These are phyloP conservation scores for Piscicola geometra DNA, from an alignment of 2,888 invertebrate species.

Conservation along the genomic window DNA sequence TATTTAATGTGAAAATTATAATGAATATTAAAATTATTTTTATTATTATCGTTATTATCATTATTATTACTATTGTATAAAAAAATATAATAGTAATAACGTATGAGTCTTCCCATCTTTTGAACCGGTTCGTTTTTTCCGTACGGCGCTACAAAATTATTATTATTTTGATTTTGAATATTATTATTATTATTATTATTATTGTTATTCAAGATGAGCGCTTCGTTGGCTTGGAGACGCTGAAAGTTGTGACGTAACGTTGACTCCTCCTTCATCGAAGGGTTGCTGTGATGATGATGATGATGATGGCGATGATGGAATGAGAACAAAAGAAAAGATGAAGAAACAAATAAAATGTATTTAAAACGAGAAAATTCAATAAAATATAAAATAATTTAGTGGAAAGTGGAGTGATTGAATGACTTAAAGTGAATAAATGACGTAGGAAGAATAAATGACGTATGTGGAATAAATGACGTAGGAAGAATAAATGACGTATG, in stretches of 20 bases:
- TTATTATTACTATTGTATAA: not conserved
- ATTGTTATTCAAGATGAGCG: conserved; percentile 29
- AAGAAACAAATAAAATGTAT: not conserved
- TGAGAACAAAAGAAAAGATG: conserved; percentile 8
- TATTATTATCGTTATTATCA: not conserved
- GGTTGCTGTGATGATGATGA: not conserved
- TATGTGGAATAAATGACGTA: not conserved
- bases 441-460: not conserved
- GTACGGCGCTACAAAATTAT: conserved; percentile 20
- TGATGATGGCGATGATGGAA: too few species aligned
- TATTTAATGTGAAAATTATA: too few species aligned
- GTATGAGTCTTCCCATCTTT: conserved; percentile 37
- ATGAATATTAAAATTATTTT: too few species aligned
- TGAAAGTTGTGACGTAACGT: conserved; percentile 95
- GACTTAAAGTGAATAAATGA: not conserved
- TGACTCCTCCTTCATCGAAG: conserved; percentile 68
- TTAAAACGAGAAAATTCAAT: too few species aligned
- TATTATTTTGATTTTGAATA: conserved; percentile 53
- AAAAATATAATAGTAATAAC: too few species aligned
- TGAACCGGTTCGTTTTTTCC: conserved; percentile 29
- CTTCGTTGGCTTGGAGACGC: conserved; percentile 71
- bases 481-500: not conserved
- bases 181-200: conserved; percentile 4
- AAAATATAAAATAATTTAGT: not conserved
- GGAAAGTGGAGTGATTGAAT: not conserved